phyloP scores from a whole-genome alignment of 2,888 invertebrate genomes.

The Plebejus anna region DNA sequence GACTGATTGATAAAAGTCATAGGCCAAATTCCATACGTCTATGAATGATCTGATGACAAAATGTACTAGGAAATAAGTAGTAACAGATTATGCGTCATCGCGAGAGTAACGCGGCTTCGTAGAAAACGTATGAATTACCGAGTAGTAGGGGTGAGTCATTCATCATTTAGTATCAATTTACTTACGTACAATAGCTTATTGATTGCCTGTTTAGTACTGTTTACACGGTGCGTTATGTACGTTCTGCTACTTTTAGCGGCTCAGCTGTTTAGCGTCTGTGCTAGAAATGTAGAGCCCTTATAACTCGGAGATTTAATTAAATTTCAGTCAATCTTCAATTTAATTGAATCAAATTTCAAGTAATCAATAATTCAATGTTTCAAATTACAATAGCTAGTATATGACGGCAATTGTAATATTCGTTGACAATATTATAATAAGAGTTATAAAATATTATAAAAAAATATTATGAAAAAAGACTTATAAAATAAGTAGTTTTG shows the following conservation, averaged over 20 bases:
- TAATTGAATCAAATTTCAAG: too few species aligned
- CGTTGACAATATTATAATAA: neutral
- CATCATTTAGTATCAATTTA: conserved; percentile 17
- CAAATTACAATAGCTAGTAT: neutral
- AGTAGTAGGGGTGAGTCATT: conserved; percentile 16
- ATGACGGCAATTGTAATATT: neutral
- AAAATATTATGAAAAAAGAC: neutral
- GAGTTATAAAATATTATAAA: neutral
- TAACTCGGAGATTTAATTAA: neutral
- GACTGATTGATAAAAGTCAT: neutral
- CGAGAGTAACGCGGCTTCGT: conserved; percentile 18
- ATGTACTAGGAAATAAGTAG: conserved; percentile 15
- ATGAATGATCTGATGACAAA: conserved; percentile 18
- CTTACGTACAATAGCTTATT: conserved; percentile 1
- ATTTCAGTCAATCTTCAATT: neutral
- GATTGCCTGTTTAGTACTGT: neutral
- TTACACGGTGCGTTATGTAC: neutral
- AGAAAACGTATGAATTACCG: conserved; percentile 23
- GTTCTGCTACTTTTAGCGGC: neutral
- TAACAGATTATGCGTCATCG: conserved; percentile 11
- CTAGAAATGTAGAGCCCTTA: neutral
- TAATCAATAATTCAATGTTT: neutral
- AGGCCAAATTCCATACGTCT: neutral
- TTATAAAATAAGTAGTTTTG: neutral
- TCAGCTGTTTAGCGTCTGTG: neutral